phyloP scores from a whole-genome alignment of 2,888 invertebrate genomes.

The Zhuqinia jingwanae region DNA sequence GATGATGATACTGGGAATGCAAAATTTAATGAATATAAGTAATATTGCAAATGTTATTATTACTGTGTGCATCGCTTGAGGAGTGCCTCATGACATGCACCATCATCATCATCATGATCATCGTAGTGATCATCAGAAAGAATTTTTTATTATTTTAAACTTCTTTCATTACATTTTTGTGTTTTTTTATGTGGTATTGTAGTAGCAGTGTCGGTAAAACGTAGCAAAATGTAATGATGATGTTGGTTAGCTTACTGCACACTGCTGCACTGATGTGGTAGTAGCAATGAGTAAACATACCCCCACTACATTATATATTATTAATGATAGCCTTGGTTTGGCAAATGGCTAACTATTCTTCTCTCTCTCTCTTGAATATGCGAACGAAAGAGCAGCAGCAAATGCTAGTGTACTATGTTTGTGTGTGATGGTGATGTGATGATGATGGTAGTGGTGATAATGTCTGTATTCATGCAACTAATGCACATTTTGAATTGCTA shows the following conservation, averaged over 20 bases:
- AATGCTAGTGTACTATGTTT: too few relatives aligned
- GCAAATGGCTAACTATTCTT: constrained; percentile 23
- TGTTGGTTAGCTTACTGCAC: neutral
- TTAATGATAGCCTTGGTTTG: constrained; percentile 49
- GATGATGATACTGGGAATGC: neutral
- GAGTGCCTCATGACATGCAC: constrained; percentile 25
- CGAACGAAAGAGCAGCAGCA: constrained; percentile 6
- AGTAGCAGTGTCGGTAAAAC: too few relatives aligned
- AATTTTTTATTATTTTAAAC: neutral
- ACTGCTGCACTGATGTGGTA: constrained; percentile 29
- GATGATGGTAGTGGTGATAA: neutral
- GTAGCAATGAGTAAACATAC: neutral
- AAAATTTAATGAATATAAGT: neutral
- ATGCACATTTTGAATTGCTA: constrained; percentile 62
- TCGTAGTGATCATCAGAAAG: neutral
- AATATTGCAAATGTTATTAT: constrained; percentile 19
- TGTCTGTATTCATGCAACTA: constrained; percentile 26
- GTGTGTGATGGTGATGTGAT: too few relatives aligned
- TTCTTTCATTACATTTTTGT: too few relatives aligned
- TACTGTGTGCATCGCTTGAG: constrained; percentile 19
- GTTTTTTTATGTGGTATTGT: too few relatives aligned
- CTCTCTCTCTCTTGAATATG: constrained; percentile 3
- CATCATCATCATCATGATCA: neutral
- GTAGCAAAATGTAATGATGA: too few relatives aligned
- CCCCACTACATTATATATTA: too few relatives aligned